Evolutionary conservation across 2,113 vertebrate species (phyloP), one percentile per base, ranked within the genome.

Genomic region (Muntiacus reevesi): DNA sequence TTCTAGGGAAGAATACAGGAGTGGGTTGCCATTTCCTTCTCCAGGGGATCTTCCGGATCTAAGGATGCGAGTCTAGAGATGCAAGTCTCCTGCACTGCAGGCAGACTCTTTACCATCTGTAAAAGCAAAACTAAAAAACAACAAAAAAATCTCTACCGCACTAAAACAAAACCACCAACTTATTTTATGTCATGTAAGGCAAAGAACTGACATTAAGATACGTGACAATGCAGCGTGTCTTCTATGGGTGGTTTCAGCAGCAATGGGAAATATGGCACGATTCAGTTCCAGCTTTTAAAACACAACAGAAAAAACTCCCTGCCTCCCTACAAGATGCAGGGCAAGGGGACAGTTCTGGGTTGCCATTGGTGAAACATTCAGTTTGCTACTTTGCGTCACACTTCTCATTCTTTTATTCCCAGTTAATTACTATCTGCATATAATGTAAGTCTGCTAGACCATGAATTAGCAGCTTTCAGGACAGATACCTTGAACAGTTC

Each of bases 381-480:
- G 28, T 43, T 89, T 93, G 89, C n/a, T 76, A 84, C 87, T 94
- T 23, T 62, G 64, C 17, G 33, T 91, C 47, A 67, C 50, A 52
- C 25, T 97, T 87, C 30, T 94, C 85, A 47, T 89, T 95, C 89
- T 74, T 92, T 60, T 81, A 85, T 52, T 30, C 81, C 59, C 79
- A 87, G 95, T 96, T 96, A 85, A 84, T 95, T 88, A 96, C 93
- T 96, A 97, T 95, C 97, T 94, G 87, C 33, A 89, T 97, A 87
- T 74, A 92, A 96, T 55, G 71, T 81, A 92, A 95, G 95, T 86
- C 92, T 86, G 43, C 52, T 87, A 96, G 62, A 94, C 59, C 81
- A 91, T 89, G 95, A 91, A 93, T 97, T 89, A 97, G 94, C 62
- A 97, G 91, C 97, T 97, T 96, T 95, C 86, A 97, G 95, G 82